A percentile compares a stretch with the other conserved stretches of the same genome.
Conservation (phyloP, 2,797 vertebrate species). For the Semaprochilodus insignis region DNA sequence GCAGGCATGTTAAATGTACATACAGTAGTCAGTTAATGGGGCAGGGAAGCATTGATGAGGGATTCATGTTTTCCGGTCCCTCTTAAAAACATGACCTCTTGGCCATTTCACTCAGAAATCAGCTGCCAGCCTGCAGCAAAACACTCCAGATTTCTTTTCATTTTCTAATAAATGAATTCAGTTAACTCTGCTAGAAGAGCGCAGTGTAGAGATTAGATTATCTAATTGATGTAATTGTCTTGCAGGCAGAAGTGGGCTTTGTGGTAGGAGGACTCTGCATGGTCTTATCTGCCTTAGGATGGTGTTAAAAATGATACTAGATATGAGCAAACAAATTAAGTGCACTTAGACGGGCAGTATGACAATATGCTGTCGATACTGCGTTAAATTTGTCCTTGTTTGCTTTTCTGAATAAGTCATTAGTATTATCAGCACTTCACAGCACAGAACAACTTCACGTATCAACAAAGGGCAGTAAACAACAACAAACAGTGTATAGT, state of each 20-base stretch:
- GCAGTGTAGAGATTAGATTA: slow-evolving; percentile 21
- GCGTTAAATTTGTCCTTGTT: too few species aligned
- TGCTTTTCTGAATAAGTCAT: background rate
- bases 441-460: background rate
- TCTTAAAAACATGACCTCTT: slow-evolving; percentile 32
- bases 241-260: background rate
- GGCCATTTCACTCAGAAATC: slow-evolving; percentile 19
- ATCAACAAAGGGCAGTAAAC: background rate
- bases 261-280: background rate
- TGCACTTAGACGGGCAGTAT: background rate
- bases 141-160: slow-evolving; percentile 14
- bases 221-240: slow-evolving; percentile 35
- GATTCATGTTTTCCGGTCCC: background rate
- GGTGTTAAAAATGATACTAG: background rate
- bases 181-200: slow-evolving; percentile 3
- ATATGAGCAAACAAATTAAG: background rate
- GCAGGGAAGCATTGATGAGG: background rate
- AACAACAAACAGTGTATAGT: background rate
- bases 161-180: slow-evolving; percentile 42
- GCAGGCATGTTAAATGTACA: slow-evolving; percentile 25
- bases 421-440: background rate
- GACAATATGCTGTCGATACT: too few species aligned
- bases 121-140: slow-evolving; percentile 6
- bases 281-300: background rate
- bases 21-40: slow-evolving; percentile 1